These are phyloP conservation scores for Drosophila putrida DNA, from an alignment of 2,888 invertebrate species.

Conservation along the genomic window DNA sequence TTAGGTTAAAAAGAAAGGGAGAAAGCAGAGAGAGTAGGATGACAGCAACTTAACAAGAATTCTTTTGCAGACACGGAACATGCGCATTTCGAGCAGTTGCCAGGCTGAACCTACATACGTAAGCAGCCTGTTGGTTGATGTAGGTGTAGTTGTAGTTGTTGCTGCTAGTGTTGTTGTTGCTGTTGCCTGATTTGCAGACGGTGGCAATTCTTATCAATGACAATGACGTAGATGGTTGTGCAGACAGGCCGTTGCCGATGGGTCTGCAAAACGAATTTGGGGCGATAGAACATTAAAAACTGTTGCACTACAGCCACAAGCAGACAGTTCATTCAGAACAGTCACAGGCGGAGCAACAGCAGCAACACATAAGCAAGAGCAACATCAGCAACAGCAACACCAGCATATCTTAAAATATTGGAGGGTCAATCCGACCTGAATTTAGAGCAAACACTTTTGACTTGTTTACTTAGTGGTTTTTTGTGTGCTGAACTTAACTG, in stretches of 20 bases:
- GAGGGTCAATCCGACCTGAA: constrained; percentile 40
- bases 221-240: constrained; percentile 73
- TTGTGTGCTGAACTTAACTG: constrained; percentile 8
- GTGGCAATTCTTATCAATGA: constrained; percentile 76
- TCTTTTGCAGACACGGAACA: constrained; percentile 66
- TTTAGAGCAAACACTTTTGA: constrained; percentile 40
- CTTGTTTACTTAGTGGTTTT: constrained; percentile 27
- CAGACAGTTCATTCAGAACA: constrained; percentile 84
- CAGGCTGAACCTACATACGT: constrained; percentile 54
- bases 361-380: constrained; percentile 21
- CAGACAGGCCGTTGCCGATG: constrained; percentile 44
- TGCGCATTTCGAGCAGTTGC: constrained; percentile 46
- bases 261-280: constrained; percentile 73
- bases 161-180: constrained; percentile 10
- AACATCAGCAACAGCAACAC: constrained; percentile 20
- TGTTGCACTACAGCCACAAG: constrained; percentile 77
- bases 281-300: constrained; percentile 83
- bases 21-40: neutral
- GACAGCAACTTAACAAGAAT: constrained; percentile 1
- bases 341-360: constrained; percentile 61
- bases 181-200: constrained; percentile 33
- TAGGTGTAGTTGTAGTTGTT: constrained; percentile 2
- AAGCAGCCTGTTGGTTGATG: constrained; percentile 58
- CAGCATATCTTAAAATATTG: constrained; percentile 16
- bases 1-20: neutral